Evolutionary conservation across 2,888 invertebrate species (phyloP), one percentile per base, ranked within the genome.

Genomic region (Pilophorus perplexus): DNA sequence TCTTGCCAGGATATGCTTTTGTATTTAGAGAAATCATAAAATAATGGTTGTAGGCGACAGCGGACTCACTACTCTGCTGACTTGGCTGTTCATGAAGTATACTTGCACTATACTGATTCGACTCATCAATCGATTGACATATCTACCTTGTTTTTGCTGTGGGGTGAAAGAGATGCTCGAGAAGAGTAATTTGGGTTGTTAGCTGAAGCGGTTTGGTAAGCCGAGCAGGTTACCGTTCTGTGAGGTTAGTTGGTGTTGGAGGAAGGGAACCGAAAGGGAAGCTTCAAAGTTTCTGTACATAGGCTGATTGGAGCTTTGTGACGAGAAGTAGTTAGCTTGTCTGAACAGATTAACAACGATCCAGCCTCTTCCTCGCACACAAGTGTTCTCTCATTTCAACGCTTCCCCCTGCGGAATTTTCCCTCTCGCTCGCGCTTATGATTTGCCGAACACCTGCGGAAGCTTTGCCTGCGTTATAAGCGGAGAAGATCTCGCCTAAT

Each of bases 251-350:
- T 37, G 33, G 37, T 28, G 54, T 28, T 23, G 50, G 23, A 50
- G 27, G 27, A 28, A 8, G 5, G 33, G 54, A 20, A 12, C n/a
- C 16, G 28, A 40, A 55, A 40, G 44, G 60, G 60, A 40, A 42
- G 60, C 60, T 60, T 60, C 60, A 60, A 60, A 60, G 60, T 60
- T 60, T 60, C 60, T 60, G 60, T 60, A 60, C 60, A 60, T 46
- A 60, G 18, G 44, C 60, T 60, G 60, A 60, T 60, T 60, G 60
- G 60, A 46, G 60, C 60, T 60, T 60, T 60, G 60, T 60, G 60
- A 60, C 60, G 60, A 50, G 60, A 60, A 60, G 60, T 60, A 60
- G 60, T 60, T 60, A 60, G 60, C 60, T 44, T 37, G 44, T 42
- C 44, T 60, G 60, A 60, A 46, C 60, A 60, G 60, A 60, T 60